phyloP scores from a whole-genome alignment of 2,113 vertebrate genomes.

The Phrynosoma blainvillii region DNA sequence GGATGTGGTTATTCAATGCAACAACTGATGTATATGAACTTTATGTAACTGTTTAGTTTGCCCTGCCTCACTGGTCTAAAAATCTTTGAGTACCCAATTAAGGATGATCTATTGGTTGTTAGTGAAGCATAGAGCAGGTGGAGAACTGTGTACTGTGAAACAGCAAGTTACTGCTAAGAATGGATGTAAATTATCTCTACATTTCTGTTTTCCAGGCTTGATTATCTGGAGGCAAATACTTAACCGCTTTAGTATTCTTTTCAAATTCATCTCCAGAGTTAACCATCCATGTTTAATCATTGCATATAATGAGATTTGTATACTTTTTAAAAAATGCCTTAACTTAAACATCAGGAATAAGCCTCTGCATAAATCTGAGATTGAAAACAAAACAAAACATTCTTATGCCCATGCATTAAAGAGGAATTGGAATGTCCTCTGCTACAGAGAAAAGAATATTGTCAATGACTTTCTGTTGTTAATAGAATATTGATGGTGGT shows the following conservation, averaged over 20 bases:
- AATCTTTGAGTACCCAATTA: slow-evolving; percentile 10
- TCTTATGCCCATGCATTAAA: background rate
- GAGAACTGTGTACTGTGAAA: background rate
- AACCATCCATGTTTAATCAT: slow-evolving; percentile 64
- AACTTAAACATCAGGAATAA: slow-evolving; percentile 50
- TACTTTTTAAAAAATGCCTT: slow-evolving; percentile 43
- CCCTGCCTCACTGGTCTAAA: background rate
- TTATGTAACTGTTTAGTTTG: slow-evolving; percentile 1
- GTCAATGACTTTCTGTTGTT: background rate
- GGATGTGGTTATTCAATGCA: background rate
- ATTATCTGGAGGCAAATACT: slow-evolving; percentile 54
- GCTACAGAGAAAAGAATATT: slow-evolving; percentile 25
- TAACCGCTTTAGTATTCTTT: slow-evolving; percentile 59
- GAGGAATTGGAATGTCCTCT: background rate
- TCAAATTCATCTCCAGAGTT: slow-evolving; percentile 57
- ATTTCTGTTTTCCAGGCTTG: slow-evolving; percentile 41
- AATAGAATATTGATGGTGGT: background rate
- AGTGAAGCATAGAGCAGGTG: background rate
- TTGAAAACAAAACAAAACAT: background rate
- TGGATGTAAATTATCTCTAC: slow-evolving; percentile 44
- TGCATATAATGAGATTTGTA: slow-evolving; percentile 58
- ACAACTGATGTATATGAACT: background rate
- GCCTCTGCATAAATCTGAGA: slow-evolving; percentile 30
- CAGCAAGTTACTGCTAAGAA: slow-evolving; percentile 31
- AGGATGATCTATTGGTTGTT: slow-evolving; percentile 20